Evolutionary conservation across 2,797 vertebrate species (phyloP).

Genomic region (Synanceia verrucosa): DNA sequence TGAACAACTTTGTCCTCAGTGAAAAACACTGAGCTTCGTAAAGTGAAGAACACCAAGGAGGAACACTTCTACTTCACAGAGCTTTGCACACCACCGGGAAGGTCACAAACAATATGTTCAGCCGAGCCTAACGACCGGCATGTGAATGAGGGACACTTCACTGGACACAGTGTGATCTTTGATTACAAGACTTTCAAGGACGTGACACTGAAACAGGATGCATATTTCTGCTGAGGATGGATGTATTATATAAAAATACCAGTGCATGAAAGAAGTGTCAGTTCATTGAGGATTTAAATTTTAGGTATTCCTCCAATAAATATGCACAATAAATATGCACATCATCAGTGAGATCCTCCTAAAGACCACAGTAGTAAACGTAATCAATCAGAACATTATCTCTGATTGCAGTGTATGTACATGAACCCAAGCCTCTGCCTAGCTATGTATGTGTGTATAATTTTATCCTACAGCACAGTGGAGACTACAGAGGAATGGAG

Average conservation of each 20-base stretch:
- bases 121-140: slow-evolving; percentile 18
- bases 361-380: no score
- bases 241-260: background rate
- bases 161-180: background rate
- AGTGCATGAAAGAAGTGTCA: slow-evolving; percentile 25
- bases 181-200: slow-evolving; percentile 15
- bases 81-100: slow-evolving; percentile 58
- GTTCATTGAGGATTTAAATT: slow-evolving; percentile 22
- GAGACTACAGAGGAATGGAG: slow-evolving; percentile 7
- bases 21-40: slow-evolving; percentile 54
- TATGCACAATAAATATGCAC: no score
- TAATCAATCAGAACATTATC: background rate
- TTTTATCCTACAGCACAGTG: background rate
- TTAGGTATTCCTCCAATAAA: slow-evolving; percentile 14
- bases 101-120: slow-evolving; percentile 54
- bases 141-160: slow-evolving; percentile 9
- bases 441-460: no score
- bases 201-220: background rate
- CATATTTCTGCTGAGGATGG: background rate
- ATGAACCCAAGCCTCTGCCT: background rate
- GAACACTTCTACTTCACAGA: slow-evolving; percentile 70
- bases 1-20: slow-evolving; percentile 66
- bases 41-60: slow-evolving; percentile 64
- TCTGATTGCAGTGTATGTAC: background rate
- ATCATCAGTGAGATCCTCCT: no score